Evolutionary conservation across 2,113 vertebrate species (phyloP).

Genomic region (Nycticryphes semicollaris): DNA sequence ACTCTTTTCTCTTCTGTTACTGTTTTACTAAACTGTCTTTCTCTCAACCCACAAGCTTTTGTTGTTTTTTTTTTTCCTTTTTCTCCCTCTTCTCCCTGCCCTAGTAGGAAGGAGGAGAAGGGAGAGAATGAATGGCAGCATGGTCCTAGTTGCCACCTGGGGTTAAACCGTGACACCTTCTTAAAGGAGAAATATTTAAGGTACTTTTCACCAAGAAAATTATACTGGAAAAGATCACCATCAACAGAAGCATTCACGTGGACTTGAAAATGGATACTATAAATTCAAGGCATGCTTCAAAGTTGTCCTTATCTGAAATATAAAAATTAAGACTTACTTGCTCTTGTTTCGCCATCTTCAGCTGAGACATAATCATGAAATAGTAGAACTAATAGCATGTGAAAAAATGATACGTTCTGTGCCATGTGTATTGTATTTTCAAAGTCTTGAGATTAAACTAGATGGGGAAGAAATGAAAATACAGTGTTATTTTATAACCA

Average conservation of each 20-base stretch:
- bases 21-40: not conserved
- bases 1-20: not conserved
- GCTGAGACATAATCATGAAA: slow-evolving; percentile 78
- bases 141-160: not conserved
- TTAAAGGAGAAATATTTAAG: not conserved
- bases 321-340: slow-evolving; percentile 84
- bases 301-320: not conserved
- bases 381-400: slow-evolving; percentile 78
- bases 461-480: not conserved
- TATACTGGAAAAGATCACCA: not conserved
- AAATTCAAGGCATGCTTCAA: not conserved
- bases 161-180: not conserved
- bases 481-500: not conserved
- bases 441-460: slow-evolving; percentile 43
- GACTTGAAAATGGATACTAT: not conserved
- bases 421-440: slow-evolving; percentile 68
- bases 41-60: not conserved
- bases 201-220: not conserved
- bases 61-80: not conserved
- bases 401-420: slow-evolving; percentile 56
- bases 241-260: not conserved
- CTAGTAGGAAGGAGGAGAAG: not conserved
- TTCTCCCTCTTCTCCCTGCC: not conserved
- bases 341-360: slow-evolving; percentile 91
- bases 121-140: not conserved